These are phyloP conservation scores for Caenorhabditis sp. DNA, from an alignment of 2,888 invertebrate genomes.

Conservation along the genomic window DNA sequence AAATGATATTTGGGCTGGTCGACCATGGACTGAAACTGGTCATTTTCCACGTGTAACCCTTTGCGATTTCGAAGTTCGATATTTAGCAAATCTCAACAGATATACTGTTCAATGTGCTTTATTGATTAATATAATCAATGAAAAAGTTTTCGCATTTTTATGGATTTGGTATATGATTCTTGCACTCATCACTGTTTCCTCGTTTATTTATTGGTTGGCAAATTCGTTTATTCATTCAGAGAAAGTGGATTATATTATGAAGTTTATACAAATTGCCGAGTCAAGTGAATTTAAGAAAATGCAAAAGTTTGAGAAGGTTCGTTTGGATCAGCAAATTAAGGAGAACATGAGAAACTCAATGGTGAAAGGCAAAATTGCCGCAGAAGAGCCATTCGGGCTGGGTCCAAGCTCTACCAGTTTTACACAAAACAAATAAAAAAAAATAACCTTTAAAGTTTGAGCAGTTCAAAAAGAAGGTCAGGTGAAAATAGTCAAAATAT, in stretches of 20 bases:
- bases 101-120: conserved; percentile 70
- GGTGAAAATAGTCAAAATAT: no score
- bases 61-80: conserved; percentile 70
- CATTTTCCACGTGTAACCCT: conserved; percentile 69
- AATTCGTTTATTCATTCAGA: conserved; percentile 60
- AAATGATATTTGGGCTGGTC: conserved; percentile 61
- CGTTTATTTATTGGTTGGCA: conserved; percentile 65
- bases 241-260: conserved; percentile 68
- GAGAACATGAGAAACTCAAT: no score
- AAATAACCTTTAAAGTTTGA: no score
- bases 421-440: no score
- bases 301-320: conserved; percentile 43
- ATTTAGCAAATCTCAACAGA: conserved; percentile 68
- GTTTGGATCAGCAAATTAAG: neutral
- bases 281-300: conserved; percentile 45
- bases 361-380: no score
- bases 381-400: no score
- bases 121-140: conserved; percentile 70
- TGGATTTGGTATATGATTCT: conserved; percentile 70
- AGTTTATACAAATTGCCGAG: conserved; percentile 61
- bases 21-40: conserved; percentile 68
- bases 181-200: conserved; percentile 60
- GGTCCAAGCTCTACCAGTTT: no score
- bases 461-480: no score
- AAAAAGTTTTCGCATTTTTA: conserved; percentile 69